Evolutionary conservation across 1,140 invertebrate genomes (phyloP).

Genomic region (Drosophila pachea): DNA sequence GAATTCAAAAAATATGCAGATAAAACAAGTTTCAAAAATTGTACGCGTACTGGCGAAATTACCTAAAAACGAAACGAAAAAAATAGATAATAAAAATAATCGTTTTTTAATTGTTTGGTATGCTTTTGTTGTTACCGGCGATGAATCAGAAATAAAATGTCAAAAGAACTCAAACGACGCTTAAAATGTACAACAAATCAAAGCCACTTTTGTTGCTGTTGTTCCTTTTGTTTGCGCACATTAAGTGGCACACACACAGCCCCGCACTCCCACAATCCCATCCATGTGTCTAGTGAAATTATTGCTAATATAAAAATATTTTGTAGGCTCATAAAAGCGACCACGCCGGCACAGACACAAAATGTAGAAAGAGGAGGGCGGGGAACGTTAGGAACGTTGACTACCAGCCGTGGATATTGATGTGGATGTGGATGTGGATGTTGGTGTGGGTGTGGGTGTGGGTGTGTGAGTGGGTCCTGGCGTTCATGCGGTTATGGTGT

Average conservation of each 20-base stretch:
- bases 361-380: neutral
- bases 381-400: slow-evolving; percentile 21
- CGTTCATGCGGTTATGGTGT: slow-evolving; percentile 22
- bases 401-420: slow-evolving; percentile 17
- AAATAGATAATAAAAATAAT: slow-evolving; percentile 59
- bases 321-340: slow-evolving; percentile 73
- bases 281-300: slow-evolving; percentile 66
- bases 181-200: slow-evolving; percentile 57
- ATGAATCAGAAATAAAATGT: slow-evolving; percentile 64
- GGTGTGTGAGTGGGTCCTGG: slow-evolving; percentile 25
- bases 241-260: slow-evolving; percentile 29
- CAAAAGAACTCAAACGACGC: slow-evolving; percentile 45
- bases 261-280: slow-evolving; percentile 28
- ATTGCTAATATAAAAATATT: slow-evolving; percentile 78
- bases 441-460: neutral
- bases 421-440: neutral
- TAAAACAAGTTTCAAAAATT: slow-evolving; percentile 19
- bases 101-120: slow-evolving; percentile 64
- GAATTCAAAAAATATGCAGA: slow-evolving; percentile 6
- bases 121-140: slow-evolving; percentile 40
- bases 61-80: slow-evolving; percentile 22
- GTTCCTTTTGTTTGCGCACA: slow-evolving; percentile 39
- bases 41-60: slow-evolving; percentile 23
- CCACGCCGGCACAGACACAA: slow-evolving; percentile 35
- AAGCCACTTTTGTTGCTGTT: slow-evolving; percentile 52